phyloP scores from a whole-genome alignment of 2,888 invertebrate species.

The Orthosia gracilis region DNA sequence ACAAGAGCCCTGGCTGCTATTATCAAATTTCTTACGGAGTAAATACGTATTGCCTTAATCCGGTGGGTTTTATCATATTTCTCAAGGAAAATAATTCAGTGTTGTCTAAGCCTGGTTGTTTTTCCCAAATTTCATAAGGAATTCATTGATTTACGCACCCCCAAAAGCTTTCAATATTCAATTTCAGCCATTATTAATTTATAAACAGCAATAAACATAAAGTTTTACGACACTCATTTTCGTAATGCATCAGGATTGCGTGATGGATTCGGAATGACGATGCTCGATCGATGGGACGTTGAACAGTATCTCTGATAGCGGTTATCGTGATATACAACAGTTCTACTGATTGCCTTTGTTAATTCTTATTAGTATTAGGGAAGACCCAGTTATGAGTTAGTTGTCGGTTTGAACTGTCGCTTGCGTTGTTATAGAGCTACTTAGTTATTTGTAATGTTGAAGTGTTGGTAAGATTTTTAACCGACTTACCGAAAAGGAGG shows the following conservation, averaged over 20 bases:
- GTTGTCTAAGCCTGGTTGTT: no score
- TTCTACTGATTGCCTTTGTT: slow-evolving; percentile 58
- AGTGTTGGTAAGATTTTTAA: no score
- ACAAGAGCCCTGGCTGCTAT: not conserved
- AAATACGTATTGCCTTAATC: not conserved
- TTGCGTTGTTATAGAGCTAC: not conserved
- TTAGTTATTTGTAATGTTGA: not conserved
- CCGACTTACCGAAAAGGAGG: no score
- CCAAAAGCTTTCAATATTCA: slow-evolving; percentile 8
- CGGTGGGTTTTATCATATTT: no score
- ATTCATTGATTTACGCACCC: not conserved
- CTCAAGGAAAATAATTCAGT: no score
- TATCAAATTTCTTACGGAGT: not conserved
- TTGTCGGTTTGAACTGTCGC: slow-evolving; percentile 27
- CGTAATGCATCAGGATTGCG: slow-evolving; percentile 73
- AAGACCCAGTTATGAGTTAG: slow-evolving; percentile 45
- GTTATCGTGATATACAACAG: slow-evolving; percentile 75
- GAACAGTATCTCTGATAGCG: slow-evolving; percentile 69
- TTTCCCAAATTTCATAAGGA: not conserved
- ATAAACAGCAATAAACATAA: slow-evolving; percentile 59
- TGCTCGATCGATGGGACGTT: slow-evolving; percentile 66
- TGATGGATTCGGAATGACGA: slow-evolving; percentile 68
- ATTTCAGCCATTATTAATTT: slow-evolving; percentile 20
- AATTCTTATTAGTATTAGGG: slow-evolving; percentile 41
- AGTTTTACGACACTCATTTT: slow-evolving; percentile 71